These are phyloP conservation scores for Sandelia bainsii DNA, from an alignment of 2,797 vertebrate species.

Conservation along the genomic window DNA sequence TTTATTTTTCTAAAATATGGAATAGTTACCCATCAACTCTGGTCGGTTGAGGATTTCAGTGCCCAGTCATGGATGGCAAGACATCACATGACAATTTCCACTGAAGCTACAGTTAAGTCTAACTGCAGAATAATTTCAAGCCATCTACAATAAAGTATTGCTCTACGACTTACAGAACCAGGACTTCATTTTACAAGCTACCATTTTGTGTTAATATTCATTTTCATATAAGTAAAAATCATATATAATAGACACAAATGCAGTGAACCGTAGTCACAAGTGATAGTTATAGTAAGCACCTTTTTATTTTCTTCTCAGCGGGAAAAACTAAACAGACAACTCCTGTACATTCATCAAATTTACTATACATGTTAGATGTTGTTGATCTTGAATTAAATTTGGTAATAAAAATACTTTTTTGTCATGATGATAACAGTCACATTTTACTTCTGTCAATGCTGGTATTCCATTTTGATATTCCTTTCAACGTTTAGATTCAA, in stretches of 20 bases:
- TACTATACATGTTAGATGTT: no score
- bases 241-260: background rate
- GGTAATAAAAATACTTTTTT: no score
- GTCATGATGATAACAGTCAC: background rate
- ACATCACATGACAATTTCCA: constrained; percentile 8
- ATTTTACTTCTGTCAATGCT: background rate
- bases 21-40: background rate
- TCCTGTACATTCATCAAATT: background rate
- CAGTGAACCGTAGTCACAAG: no score
- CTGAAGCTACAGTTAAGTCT: constrained; percentile 3
- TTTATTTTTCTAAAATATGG: background rate
- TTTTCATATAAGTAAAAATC: constrained; percentile 1
- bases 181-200: constrained; percentile 2
- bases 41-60: background rate
- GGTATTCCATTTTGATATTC: background rate
- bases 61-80: background rate
- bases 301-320: background rate
- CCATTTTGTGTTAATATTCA: constrained; percentile 14
- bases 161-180: constrained; percentile 4
- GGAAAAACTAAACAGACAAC: background rate
- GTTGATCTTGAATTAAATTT: no score
- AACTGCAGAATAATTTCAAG: constrained; percentile 27
- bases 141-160: constrained; percentile 5
- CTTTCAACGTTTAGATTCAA: background rate
- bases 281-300: no score